Percentiles rank a stretch among this genome's conserved stretches.
Evolutionary conservation across 53 echinoderm and acorn worm genomes (phyloP).

Genomic region (Holothuria leucospilota): DNA sequence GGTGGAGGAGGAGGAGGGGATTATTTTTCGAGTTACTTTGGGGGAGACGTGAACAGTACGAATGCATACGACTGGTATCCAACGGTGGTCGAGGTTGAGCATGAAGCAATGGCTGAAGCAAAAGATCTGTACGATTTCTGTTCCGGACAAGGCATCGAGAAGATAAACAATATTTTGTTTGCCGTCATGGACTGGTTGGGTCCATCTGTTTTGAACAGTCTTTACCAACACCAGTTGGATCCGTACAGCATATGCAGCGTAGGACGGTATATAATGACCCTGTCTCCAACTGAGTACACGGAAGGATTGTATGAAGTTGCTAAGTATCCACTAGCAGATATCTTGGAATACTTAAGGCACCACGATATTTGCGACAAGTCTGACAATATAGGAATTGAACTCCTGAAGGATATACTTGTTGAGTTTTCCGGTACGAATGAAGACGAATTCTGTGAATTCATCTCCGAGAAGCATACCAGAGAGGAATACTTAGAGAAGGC

Average conservation of each 20-base stretch:
- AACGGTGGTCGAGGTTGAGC: not conserved
- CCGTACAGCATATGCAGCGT: constrained; percentile 1
- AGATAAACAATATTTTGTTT: constrained; percentile 27
- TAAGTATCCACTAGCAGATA: constrained; percentile 10
- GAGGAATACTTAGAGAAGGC: constrained; percentile 12
- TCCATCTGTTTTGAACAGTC: constrained; percentile 9
- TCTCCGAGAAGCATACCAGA: constrained; percentile 19
- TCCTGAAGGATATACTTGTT: not conserved
- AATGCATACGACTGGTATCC: not conserved
- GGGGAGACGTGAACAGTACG: not conserved
- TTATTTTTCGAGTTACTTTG: too few relatives aligned
- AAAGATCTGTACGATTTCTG: constrained; percentile 6
- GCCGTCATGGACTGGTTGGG: constrained; percentile 14
- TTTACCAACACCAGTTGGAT: not conserved
- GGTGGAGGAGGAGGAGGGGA: not conserved
- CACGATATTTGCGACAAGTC: constrained; percentile 1
- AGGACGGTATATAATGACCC: not conserved
- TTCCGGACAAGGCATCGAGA: constrained; percentile 4
- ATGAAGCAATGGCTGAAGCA: not conserved
- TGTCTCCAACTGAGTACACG: not conserved
- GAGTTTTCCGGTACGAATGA: constrained; percentile 8
- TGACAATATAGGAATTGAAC: not conserved
- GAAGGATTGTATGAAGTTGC: not conserved
- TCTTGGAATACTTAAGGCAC: not conserved
- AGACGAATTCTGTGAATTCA: constrained; percentile 2